phyloP scores from a whole-genome alignment of 1,140 invertebrate species.

The Diachasma alloeum region DNA sequence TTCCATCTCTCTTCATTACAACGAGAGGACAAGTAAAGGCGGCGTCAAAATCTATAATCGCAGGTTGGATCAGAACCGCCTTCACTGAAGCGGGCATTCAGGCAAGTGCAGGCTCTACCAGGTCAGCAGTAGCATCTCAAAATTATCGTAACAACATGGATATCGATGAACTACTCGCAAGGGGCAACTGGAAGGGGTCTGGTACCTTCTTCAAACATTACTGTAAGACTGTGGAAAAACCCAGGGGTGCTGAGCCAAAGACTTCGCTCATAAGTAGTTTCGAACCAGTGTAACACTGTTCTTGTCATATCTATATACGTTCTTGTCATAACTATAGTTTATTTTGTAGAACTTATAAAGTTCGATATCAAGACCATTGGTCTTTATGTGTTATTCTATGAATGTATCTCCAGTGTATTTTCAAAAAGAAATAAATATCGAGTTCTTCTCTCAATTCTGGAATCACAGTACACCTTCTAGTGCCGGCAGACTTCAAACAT shows the following conservation, averaged over 20 bases:
- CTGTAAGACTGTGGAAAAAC: conserved; percentile 24
- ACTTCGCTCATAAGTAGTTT: too few species aligned
- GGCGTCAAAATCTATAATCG: conserved; percentile 37
- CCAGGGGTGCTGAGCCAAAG: too few species aligned
- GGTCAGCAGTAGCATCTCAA: conserved; percentile 40
- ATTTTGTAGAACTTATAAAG: too few species aligned
- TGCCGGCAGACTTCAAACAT: conserved; percentile 9
- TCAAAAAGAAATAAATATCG: not conserved
- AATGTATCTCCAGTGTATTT: not conserved
- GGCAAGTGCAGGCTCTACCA: conserved; percentile 35
- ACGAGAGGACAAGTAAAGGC: conserved; percentile 35
- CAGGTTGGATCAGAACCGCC: conserved; percentile 44
- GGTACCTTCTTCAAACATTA: conserved; percentile 40
- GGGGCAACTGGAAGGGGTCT: conserved; percentile 34
- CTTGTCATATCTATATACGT: too few species aligned
- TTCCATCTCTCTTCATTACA: conserved; percentile 26
- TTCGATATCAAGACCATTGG: not conserved
- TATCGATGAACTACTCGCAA: conserved; percentile 36
- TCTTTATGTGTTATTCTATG: not conserved
- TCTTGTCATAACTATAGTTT: too few species aligned
- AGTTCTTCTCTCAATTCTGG: not conserved
- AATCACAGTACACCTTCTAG: conserved; percentile 13
- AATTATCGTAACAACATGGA: conserved; percentile 23
- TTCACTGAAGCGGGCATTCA: conserved; percentile 42
- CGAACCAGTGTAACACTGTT: not conserved